A percentile compares a stretch with the other conserved stretches of the same genome.
Conservation (phyloP, 1,140 invertebrate genomes). For the Drosophila varians region DNA sequence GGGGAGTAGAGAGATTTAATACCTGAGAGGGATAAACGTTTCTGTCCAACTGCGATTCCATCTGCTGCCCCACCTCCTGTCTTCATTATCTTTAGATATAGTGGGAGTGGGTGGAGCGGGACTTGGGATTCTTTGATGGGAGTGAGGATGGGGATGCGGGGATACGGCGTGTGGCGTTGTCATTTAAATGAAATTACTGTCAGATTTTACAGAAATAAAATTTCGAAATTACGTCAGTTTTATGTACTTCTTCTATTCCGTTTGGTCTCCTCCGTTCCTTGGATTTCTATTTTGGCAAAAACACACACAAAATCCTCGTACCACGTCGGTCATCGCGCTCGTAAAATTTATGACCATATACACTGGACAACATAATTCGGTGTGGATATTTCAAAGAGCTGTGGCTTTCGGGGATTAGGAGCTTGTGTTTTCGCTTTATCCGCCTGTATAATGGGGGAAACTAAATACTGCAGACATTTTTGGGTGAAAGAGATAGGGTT, state of each 20-base stretch:
- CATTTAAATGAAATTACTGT: constrained; percentile 81
- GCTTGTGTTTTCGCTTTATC: constrained; percentile 14
- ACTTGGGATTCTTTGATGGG: background rate
- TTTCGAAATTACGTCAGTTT: constrained; percentile 73
- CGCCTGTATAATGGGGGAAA: background rate
- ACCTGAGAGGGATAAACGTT: constrained; percentile 80
- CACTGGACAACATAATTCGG: constrained; percentile 67
- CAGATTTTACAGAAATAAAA: constrained; percentile 80
- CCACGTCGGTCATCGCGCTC: constrained; percentile 22
- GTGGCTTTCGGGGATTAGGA: constrained; percentile 41
- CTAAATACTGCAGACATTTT: background rate
- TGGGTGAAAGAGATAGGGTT: background rate
- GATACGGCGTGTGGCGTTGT: constrained; percentile 50
- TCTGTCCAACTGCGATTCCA: constrained; percentile 35
- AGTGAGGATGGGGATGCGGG: background rate
- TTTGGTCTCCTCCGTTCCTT: constrained; percentile 7
- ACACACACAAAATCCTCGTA: constrained; percentile 8
- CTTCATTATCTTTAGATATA: constrained; percentile 9
- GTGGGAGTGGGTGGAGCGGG: background rate
- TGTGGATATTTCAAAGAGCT: constrained; percentile 54
- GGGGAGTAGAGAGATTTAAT: constrained; percentile 64
- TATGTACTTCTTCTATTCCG: constrained; percentile 56
- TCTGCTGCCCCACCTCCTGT: constrained; percentile 2
- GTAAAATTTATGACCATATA: constrained; percentile 73
- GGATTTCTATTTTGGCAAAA: constrained; percentile 10